These are phyloP conservation scores for Drosophila nigritarsus DNA, from an alignment of 2,888 invertebrate genomes.

Conservation along the genomic window DNA sequence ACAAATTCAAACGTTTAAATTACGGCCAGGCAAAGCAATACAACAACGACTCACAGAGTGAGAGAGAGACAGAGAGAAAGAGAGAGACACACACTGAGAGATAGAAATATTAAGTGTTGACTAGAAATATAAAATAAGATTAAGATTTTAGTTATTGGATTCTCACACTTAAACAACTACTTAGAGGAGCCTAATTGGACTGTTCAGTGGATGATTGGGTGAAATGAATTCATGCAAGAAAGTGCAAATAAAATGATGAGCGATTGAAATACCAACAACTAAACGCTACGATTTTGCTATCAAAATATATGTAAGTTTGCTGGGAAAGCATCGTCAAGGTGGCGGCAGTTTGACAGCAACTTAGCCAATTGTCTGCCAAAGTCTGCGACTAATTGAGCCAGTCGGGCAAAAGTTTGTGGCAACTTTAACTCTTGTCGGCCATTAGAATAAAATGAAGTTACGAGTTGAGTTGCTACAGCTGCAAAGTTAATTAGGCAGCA, in stretches of 20 bases:
- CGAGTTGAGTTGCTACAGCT: conserved; percentile 8
- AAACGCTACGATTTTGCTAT: conserved; percentile 23
- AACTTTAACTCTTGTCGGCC: conserved; percentile 49
- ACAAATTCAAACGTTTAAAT: conserved; percentile 77
- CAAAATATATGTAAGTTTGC: conserved; percentile 2
- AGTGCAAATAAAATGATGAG: conserved; percentile 17
- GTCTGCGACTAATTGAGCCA: conserved; percentile 51
- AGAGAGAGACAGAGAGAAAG: conserved; percentile 23
- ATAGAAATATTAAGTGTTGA: conserved; percentile 20
- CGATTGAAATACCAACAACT: conserved; percentile 16
- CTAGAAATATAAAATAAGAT: conserved; percentile 31
- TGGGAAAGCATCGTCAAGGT: conserved; percentile 2
- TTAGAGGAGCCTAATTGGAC: conserved; percentile 5
- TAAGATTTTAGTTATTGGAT: conserved; percentile 15
- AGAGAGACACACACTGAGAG: conserved; percentile 9
- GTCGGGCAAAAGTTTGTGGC: conserved; percentile 31
- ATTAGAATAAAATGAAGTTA: conserved; percentile 51
- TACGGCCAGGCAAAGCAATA: conserved; percentile 86
- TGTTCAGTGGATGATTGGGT: conserved; percentile 3
- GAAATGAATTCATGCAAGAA: conserved; percentile 41
- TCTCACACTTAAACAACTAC: conserved; percentile 40
- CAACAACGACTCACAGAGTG: conserved; percentile 74
- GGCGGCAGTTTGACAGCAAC: conserved; percentile 35
- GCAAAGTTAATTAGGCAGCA: conserved; percentile 62
- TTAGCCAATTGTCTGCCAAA: conserved; percentile 51